Base-by-base conservation (phyloP, 1,140 invertebrate species). In the Forficula auricularia region DNA sequence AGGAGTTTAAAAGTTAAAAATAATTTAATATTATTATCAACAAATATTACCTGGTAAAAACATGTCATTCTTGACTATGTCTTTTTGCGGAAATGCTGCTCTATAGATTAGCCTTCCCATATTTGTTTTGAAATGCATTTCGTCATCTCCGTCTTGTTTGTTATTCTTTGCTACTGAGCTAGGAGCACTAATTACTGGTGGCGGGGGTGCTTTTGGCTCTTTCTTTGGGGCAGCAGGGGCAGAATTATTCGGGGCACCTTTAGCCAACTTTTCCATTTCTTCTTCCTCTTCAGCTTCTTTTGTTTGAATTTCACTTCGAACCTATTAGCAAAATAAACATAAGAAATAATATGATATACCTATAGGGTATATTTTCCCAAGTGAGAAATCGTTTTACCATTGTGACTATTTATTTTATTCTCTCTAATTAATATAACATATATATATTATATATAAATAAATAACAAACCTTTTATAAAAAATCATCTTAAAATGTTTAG, bases 11-110 rank as follows among this genome's bases (percentile, higher is more conserved):
- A n/a, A n/a, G n/a, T n/a, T n/a, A n/a, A 6, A 27, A 27, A 27
- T 27, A 27, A 27, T 6, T 27, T 27, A 27, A 27, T 27, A 27
- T 4, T 6, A 27, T 4, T 4, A 27, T 27, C 10, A 27, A 27
- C 10, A 27, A n/a, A n/a, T n/a, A 27, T 27, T 27, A 0, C 90
- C 86, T 0, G 90, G 84, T 3, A 84, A 75, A 65, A 98, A 99
- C n/a, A 96, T 57, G 52, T 98, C 92, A 60, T 96, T 97, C 33
- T 82, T 68, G 32, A 83, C 76, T 36, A 83, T 67, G 43, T 75
- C 72, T 48, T 79, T 76, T 0, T 70, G 77, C 47, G 73, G 39
- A 54, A 40, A 33, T 44, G 27, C 60, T 3, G 75, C 71, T 54
- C 81, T 76, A 54, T 77, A 75, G 36, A 87, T 73, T 50, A 81